Conservation (phyloP, 2,113 vertebrate genomes). For the Chionodraco myersi region DNA sequence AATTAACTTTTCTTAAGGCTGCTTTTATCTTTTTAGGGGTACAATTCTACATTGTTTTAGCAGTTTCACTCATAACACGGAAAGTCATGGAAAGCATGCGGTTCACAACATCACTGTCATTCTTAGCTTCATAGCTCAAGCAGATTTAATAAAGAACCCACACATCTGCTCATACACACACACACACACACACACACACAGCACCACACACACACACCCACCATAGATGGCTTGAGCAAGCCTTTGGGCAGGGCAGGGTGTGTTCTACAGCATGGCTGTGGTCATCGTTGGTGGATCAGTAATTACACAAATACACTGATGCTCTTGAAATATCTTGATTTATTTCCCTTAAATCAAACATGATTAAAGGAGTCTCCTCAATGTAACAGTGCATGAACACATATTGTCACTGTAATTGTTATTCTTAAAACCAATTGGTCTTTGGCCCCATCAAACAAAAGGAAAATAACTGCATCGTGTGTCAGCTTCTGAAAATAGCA, state of each 20-base stretch:
- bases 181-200: slow-evolving; percentile 4
- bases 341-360: slow-evolving; percentile 37
- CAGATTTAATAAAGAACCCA: background rate
- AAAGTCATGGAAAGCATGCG: background rate
- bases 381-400: background rate
- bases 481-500: background rate
- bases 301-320: slow-evolving; percentile 58
- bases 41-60: background rate
- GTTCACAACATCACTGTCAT: slow-evolving; percentile 9
- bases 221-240: slow-evolving; percentile 39
- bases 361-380: slow-evolving; percentile 26
- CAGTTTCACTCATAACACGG: background rate
- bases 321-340: slow-evolving; percentile 61
- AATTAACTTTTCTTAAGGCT: background rate
- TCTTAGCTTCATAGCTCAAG: slow-evolving; percentile 15
- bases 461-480: background rate
- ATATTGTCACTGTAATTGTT: slow-evolving; percentile 7
- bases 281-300: slow-evolving; percentile 61
- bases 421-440: background rate
- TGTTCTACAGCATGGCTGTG: slow-evolving; percentile 68
- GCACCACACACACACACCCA: slow-evolving; percentile 2
- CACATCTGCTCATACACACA: background rate
- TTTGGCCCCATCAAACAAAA: background rate
- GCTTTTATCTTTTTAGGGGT: background rate
- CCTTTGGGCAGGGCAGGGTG: slow-evolving; percentile 65